Evolutionary conservation across 2,113 vertebrate species (phyloP).

Genomic region (Leuciscus idus): DNA sequence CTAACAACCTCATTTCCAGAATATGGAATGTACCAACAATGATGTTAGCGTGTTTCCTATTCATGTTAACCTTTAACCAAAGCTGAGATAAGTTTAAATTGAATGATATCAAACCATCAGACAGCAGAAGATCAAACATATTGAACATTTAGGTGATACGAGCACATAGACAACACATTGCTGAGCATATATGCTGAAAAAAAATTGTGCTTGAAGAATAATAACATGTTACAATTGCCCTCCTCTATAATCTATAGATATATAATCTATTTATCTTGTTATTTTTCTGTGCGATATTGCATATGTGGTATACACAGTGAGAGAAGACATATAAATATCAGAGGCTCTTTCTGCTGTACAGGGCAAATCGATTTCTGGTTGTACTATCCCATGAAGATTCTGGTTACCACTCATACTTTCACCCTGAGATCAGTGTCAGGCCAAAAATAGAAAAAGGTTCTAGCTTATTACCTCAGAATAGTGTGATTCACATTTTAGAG

Average conservation of each 20-base stretch:
- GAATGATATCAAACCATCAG: background rate
- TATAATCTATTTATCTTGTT: background rate
- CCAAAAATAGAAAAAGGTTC: constrained; percentile 14
- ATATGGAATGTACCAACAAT: background rate
- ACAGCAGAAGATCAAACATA: background rate
- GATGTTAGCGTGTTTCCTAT: background rate
- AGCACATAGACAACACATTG: background rate
- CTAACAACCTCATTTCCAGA: background rate
- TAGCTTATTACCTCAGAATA: background rate
- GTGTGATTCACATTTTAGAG: background rate
- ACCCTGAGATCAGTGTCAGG: background rate
- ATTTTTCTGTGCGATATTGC: background rate
- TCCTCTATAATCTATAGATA: background rate
- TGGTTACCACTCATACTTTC: background rate
- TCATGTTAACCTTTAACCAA: background rate
- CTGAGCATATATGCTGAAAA: background rate
- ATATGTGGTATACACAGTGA: background rate
- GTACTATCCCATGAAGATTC: background rate
- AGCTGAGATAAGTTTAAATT: background rate
- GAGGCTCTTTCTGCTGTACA: background rate
- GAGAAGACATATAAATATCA: constrained; percentile 4
- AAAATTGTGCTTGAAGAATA: background rate
- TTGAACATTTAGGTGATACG: background rate
- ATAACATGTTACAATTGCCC: background rate
- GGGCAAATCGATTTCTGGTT: background rate